Percentiles rank a stretch among this genome's conserved stretches.
These are phyloP conservation scores for Eilema depressum DNA, from an alignment of 2,888 invertebrate genomes.

Conservation along the genomic window DNA sequence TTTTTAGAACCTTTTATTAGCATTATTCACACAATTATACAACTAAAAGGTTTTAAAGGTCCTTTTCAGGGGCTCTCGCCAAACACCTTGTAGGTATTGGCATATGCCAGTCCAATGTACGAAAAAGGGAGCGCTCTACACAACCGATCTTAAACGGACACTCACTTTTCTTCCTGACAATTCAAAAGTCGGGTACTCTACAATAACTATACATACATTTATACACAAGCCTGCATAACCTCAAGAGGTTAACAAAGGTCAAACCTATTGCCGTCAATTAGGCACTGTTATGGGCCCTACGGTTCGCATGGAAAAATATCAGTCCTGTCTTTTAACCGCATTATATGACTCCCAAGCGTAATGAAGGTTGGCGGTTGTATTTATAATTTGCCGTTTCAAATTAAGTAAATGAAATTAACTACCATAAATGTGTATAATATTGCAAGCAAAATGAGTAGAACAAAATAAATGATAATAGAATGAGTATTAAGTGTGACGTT, in stretches of 20 bases:
- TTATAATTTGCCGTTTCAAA: background rate
- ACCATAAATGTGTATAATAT: slow-evolving; percentile 1
- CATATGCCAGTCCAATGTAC: no score
- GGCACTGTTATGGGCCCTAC: background rate
- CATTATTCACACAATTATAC: no score
- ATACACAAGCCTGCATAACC: background rate
- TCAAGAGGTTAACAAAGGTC: background rate
- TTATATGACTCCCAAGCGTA: background rate
- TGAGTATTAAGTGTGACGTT: background rate
- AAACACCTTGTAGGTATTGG: no score
- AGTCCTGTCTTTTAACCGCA: background rate
- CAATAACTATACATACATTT: no score
- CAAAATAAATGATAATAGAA: background rate
- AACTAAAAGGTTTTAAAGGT: no score
- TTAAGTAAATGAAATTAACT: background rate
- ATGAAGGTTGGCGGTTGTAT: background rate
- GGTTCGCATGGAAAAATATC: background rate
- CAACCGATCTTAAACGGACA: no score
- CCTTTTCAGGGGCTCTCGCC: no score
- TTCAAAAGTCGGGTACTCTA: no score
- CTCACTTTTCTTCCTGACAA: no score
- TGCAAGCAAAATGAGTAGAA: background rate
- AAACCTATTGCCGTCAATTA: background rate
- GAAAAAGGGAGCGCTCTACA: no score
- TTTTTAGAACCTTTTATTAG: no score